Base-by-base conservation (phyloP, 2,113 vertebrate genomes). In the Talpa occidentalis region DNA sequence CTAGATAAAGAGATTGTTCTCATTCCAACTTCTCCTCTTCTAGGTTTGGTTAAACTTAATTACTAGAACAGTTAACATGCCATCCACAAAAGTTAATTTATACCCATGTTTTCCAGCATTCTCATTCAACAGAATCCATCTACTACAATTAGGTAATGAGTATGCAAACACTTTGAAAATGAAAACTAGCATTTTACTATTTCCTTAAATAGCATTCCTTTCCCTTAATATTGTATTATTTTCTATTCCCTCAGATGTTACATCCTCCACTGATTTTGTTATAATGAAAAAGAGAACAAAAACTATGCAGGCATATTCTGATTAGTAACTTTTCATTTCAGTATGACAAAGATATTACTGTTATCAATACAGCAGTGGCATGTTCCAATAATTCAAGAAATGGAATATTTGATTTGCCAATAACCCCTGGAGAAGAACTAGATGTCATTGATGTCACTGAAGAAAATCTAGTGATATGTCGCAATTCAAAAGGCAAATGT, bases 401-500 rank as follows among this genome's bases (percentile, higher is more conserved):
- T 88, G 95, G 98, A 15, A 97, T 88, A 44, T 91, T 73, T 0
- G 97, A 98, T 62, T 98, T 99, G 30, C 93, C 97, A 0, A 52
- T 98, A 83, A 96, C 95, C 10, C 97, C 98, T 42, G 98, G 98
- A 15, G 98, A 99, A 35, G 97, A 97, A 62, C 97, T 99, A 95
- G 98, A 98, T 0, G 93, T 99, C 10, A 98, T 98, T 0, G 98
- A 98, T n/a, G 74, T 95, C 80, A 67, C 60, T 0, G 95, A 97
- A 47, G 97, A 97, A 85, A 97, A 93, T 6, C 78, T 97, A 7
- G 94, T 98, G 28, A 96, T 98, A 91, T 98, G 98, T 96, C 98
- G 98, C 60, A 98, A 98, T 86, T 85, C 96, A 0, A 95, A 97
- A 91, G 98, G 98, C 93, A 98, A 98, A 98, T 99, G 98, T 99